Conservation (phyloP, 2,797 vertebrate species). For the Smutsia temminckii region DNA sequence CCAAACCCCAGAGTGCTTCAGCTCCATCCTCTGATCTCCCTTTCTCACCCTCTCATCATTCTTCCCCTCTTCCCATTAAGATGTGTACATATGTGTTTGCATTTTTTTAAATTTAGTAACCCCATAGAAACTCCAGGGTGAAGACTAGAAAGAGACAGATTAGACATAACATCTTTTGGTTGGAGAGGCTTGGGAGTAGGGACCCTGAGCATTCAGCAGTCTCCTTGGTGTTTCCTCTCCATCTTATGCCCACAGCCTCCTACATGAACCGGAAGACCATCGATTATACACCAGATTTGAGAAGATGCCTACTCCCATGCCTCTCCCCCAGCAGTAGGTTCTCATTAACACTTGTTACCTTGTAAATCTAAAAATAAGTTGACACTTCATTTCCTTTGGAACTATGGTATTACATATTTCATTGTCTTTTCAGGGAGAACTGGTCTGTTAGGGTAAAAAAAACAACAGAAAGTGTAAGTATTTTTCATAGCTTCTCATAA, state of each 20-base stretch:
- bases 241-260: neutral
- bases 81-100: neutral
- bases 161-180: neutral
- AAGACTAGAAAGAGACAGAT: neutral
- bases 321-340: neutral
- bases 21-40: neutral
- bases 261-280: neutral
- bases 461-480: neutral
- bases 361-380: neutral
- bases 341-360: neutral
- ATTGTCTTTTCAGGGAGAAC: constrained; percentile 4
- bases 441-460: neutral
- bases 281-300: neutral
- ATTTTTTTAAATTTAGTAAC: neutral
- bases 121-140: neutral
- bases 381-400: neutral
- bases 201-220: neutral
- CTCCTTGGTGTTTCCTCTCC: neutral
- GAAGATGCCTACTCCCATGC: neutral
- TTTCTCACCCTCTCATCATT: neutral
- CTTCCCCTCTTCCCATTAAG: neutral
- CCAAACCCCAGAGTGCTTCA: neutral
- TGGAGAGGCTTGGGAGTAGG: neutral
- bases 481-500: neutral
- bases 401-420: neutral